Evolutionary conservation across 2,888 invertebrate species (phyloP), one percentile per base, ranked within the genome.

Genomic region (Polydrusus cervinus): DNA sequence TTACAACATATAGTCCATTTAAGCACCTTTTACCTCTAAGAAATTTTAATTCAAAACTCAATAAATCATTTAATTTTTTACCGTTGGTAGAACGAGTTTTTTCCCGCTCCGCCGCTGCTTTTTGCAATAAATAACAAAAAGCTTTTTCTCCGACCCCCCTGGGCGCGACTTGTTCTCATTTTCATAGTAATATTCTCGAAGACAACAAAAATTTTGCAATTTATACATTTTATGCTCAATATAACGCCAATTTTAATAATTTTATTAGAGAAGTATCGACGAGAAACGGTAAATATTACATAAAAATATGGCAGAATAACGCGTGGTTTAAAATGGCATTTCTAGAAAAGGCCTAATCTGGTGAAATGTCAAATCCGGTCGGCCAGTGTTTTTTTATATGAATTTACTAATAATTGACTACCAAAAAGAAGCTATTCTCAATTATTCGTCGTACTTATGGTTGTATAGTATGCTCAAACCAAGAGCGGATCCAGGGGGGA

Each of bases 101-200:
- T 61, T 38, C 40, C n/a, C 16, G 62, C 45, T 6, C 55, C 72
- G 65, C 66, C 72, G 34, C 45, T 72, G 72, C 9, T 72, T 65
- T 49, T 47, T 40, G 43, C 40, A 66, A 62, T 57, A 72, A 74
- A 57, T 61, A 74, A 65, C 40, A 40, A 60, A 61, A 73, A 43
- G 67, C 64, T 34, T 75, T 71, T 61, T 69, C 61, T 69, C 45
- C 57, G 66, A 38, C 65, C 75, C 75, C 74, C 62, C 75, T 34
- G 70, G 75, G 70, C 55, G 65, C 65, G 57, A 66, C 65, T 57
- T 66, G 75, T 75, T 75, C 71, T 53, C 64, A 75, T 71, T 75
- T 75, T 75, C 71, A 20, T 38, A 64, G 69, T 70, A 70, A 70
- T 70, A 70, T 60, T 70, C 57, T 51, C 47, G 53, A 70, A 64